A percentile compares a stretch with the other conserved stretches of the same genome.
These are phyloP conservation scores for Papilio elwesi DNA, from an alignment of 2,888 invertebrate species.

Conservation along the genomic window DNA sequence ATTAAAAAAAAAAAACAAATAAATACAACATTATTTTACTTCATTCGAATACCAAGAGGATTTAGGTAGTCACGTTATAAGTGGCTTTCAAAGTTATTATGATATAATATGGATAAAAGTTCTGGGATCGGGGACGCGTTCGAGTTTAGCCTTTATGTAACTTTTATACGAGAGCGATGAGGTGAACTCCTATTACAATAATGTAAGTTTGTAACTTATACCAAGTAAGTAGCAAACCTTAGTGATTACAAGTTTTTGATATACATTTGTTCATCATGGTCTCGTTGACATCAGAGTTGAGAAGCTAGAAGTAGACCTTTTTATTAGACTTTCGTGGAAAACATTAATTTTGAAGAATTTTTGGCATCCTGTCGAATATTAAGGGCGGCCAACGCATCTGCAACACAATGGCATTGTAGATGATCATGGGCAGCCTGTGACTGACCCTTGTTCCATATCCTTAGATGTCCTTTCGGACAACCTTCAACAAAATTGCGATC, in stretches of 20 bases:
- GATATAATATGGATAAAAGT: slow-evolving; percentile 14
- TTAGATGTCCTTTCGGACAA: slow-evolving; percentile 1
- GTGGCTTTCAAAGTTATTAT: slow-evolving; percentile 16
- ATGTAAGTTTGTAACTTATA: background rate
- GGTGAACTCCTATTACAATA: background rate
- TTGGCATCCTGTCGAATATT: no score
- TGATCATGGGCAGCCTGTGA: no score
- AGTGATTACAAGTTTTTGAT: background rate
- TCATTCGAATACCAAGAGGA: background rate
- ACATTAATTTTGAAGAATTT: no score
- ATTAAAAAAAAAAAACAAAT: no score
- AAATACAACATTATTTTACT: background rate
- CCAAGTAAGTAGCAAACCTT: background rate
- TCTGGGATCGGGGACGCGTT: slow-evolving; percentile 9
- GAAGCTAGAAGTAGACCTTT: no score
- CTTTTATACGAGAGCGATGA: slow-evolving; percentile 15
- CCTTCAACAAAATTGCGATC: slow-evolving; percentile 9
- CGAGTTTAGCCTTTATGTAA: slow-evolving; percentile 4
- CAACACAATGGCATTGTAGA: no score
- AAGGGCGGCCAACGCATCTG: no score
- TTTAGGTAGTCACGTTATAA: background rate
- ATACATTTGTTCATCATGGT: no score
- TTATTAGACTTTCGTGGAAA: no score
- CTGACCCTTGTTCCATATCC: no score
- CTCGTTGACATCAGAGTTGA: no score